These are phyloP conservation scores for Oxycera nigricornis DNA, from an alignment of 2,888 invertebrate genomes.

Conservation along the genomic window DNA sequence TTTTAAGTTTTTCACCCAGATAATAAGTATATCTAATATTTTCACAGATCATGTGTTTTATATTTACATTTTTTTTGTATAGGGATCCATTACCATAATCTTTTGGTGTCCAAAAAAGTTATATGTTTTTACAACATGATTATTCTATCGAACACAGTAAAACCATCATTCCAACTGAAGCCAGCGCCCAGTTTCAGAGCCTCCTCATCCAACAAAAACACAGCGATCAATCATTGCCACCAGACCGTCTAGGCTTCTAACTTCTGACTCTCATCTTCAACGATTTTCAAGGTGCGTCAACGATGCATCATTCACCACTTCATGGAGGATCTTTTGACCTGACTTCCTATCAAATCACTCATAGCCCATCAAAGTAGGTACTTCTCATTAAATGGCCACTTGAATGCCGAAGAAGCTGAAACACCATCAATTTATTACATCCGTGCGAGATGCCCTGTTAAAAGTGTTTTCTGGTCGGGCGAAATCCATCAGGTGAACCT, in stretches of 20 bases:
- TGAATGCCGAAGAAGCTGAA: background rate
- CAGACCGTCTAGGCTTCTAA: background rate
- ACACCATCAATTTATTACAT: conserved; percentile 22
- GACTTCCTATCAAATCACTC: background rate
- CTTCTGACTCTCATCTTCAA: background rate
- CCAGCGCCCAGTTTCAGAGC: no score
- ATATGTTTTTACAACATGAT: no score
- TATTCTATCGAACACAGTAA: no score
- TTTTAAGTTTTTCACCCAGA: no score
- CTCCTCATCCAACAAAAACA: no score
- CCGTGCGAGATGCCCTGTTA: background rate
- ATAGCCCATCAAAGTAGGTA: background rate
- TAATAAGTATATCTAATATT: no score
- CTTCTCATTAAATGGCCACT: background rate
- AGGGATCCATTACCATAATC: no score
- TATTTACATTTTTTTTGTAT: no score
- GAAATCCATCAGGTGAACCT: background rate
- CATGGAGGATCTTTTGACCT: background rate
- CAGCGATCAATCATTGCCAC: conserved; percentile 10
- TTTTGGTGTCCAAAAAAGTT: no score
- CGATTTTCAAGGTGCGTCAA: conserved; percentile 2
- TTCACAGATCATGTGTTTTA: no score
- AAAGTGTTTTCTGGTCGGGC: conserved; percentile 14
- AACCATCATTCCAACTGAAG: no score
- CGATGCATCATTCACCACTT: conserved; percentile 1